Evolutionary conservation across 1,140 invertebrate species (phyloP).

Genomic region (Trichogramma pretiosum): DNA sequence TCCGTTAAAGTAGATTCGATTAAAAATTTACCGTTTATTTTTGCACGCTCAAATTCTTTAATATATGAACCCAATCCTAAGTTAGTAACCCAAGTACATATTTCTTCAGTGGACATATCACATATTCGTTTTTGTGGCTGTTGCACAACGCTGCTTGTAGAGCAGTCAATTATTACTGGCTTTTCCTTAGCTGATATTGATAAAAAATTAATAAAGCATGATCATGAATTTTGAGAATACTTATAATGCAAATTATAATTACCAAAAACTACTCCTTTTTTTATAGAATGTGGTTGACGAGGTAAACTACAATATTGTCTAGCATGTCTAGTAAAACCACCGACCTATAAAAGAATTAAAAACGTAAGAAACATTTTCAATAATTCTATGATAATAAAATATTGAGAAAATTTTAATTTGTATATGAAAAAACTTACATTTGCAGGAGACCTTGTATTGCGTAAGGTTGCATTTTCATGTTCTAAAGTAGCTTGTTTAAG

Average conservation of each 20-base stretch:
- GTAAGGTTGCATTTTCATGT: slow-evolving; percentile 68
- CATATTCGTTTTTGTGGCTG: slow-evolving; percentile 52
- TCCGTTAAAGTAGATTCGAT: slow-evolving; percentile 68
- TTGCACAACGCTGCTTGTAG: slow-evolving; percentile 29
- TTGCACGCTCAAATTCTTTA: slow-evolving; percentile 69
- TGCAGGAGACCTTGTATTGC: slow-evolving; percentile 35
- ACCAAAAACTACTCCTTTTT: slow-evolving; percentile 60
- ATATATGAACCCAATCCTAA: slow-evolving; percentile 80
- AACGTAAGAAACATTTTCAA: neutral
- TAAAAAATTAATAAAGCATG: slow-evolving; percentile 20
- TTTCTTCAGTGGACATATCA: slow-evolving; percentile 76
- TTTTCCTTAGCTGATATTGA: slow-evolving; percentile 57
- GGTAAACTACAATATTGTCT: slow-evolving; percentile 71
- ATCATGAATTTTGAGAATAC: slow-evolving; percentile 52
- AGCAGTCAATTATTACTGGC: slow-evolving; percentile 48
- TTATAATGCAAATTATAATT: no score
- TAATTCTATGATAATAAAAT: neutral
- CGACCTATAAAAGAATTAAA: slow-evolving; percentile 25
- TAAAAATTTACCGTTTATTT: slow-evolving; percentile 71
- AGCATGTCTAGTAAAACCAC: slow-evolving; percentile 40
- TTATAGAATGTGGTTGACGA: slow-evolving; percentile 51
- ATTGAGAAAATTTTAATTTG: neutral
- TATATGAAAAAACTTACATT: slow-evolving; percentile 31
- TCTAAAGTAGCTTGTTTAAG: slow-evolving; percentile 74
- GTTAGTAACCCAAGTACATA: slow-evolving; percentile 80